These are phyloP conservation scores for Brotula barbata DNA, from an alignment of 2,797 vertebrate species.

Conservation along the genomic window DNA sequence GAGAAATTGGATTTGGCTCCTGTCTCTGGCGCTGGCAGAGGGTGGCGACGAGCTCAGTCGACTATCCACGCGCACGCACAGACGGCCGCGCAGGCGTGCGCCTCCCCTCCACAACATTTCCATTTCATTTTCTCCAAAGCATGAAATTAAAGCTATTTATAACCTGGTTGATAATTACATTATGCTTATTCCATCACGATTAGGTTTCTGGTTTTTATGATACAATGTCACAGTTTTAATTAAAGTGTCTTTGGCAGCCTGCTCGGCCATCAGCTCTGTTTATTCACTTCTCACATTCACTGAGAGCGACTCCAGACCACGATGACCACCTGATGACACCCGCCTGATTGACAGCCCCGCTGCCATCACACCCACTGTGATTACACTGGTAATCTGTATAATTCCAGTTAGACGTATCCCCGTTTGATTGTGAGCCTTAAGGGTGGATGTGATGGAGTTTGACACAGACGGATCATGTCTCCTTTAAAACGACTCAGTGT, in stretches of 20 bases:
- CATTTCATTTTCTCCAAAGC: slow-evolving; percentile 78
- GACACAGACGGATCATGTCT: slow-evolving; percentile 48
- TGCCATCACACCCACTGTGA: slow-evolving; percentile 28
- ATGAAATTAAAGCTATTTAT: slow-evolving; percentile 83
- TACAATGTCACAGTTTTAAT: slow-evolving; percentile 80
- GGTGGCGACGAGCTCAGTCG: slow-evolving; percentile 73
- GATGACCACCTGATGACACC: slow-evolving; percentile 56
- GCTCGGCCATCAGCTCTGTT: slow-evolving; percentile 63
- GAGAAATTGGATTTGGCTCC: slow-evolving; percentile 73
- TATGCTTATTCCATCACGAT: slow-evolving; percentile 79
- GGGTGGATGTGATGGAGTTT: slow-evolving; percentile 42
- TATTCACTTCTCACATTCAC: slow-evolving; percentile 64
- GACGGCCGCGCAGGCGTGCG: slow-evolving; percentile 1
- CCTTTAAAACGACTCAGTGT: slow-evolving; percentile 50
- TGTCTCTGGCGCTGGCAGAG: slow-evolving; percentile 70
- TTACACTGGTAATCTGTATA: slow-evolving; percentile 57
- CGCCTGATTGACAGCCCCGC: slow-evolving; percentile 50
- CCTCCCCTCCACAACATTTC: slow-evolving; percentile 62
- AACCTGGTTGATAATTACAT: slow-evolving; percentile 80
- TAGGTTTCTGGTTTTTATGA: slow-evolving; percentile 78
- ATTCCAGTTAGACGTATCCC: slow-evolving; percentile 56
- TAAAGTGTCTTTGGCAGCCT: slow-evolving; percentile 71
- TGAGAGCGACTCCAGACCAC: slow-evolving; percentile 34
- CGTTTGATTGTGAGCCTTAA: slow-evolving; percentile 53
- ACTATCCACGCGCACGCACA: slow-evolving; percentile 43